Base-by-base conservation (phyloP, 2,113 vertebrate species). In the Gila orcuttii region DNA sequence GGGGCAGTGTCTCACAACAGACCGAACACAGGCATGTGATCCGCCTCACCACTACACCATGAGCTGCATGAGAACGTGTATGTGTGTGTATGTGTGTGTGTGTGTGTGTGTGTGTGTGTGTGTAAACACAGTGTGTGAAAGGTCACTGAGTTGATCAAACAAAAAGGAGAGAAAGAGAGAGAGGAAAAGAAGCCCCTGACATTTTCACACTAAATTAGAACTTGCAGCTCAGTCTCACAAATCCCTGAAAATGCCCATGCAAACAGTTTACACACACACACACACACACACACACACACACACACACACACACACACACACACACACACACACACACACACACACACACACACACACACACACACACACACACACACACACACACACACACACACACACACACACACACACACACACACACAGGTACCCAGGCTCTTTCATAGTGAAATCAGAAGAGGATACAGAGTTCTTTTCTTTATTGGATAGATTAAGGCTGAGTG, bases 161-260 rank as follows among this genome's bases (percentile, higher is more conserved):
- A 64, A 78, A 68, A 86, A 84, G 73, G 78, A 85, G 83, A 57
- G 33, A 81, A 64, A 76, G 83, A 73, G 85, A 76, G 77, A 68
- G 19, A 80, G 76, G 31, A 79, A 75, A 86, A 77, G 50, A 62
- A 76, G 85, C 85, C 75, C 85, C 76, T 89, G 86, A 86, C 88
- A 86, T 89, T 88, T 88, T 88, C 77, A 76, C 80, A 88, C 81
- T 59, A 79, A 79, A 86, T 89, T 87, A 83, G 82, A 83, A 83
- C 82, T 83, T 39, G 86, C 82, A 86, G 78, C 83, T 25, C 68
- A 85, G 62, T 64, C 36, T 28, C 47, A 66, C 64, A 74, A 73
- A 62, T 66, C 86, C 69, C 62, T 80, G 64, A 88, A 83, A 87
- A 78, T 77, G 86, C 76, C 52, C 79, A 86, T 79, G 78, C 85